Conservation (phyloP, 2,797 vertebrate species). For the Lemur catta region DNA sequence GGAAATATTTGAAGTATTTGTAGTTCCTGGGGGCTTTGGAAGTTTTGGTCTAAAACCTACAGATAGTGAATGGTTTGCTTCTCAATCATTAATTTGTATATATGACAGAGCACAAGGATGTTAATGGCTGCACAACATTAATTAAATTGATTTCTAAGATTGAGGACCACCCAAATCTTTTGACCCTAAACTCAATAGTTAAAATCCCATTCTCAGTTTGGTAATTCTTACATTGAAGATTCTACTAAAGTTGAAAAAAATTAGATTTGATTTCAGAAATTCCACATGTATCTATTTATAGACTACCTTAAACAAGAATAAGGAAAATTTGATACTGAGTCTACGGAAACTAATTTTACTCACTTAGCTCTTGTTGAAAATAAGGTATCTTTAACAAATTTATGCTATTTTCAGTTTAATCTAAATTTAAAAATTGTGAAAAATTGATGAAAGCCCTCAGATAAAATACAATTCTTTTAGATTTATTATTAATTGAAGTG, state of each 20-base stretch:
- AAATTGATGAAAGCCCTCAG: neutral
- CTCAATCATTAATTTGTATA: neutral
- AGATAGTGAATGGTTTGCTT: neutral
- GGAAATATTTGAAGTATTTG: neutral
- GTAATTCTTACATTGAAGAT: neutral
- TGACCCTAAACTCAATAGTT: neutral
- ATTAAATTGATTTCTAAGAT: neutral
- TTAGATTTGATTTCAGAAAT: neutral
- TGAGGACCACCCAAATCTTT: neutral
- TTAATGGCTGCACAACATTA: neutral
- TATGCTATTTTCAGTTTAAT: neutral
- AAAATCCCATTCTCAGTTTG: neutral
- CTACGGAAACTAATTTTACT: neutral
- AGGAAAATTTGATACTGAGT: neutral
- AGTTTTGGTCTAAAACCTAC: neutral
- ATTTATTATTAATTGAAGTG: neutral
- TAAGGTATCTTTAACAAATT: neutral
- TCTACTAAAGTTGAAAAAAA: neutral
- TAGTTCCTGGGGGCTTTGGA: neutral
- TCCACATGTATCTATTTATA: neutral
- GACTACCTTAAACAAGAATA: neutral
- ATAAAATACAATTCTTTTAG: neutral
- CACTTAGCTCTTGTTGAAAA: neutral
- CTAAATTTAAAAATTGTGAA: slow-evolving; percentile 19
- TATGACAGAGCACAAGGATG: neutral